Evolutionary conservation across 2,113 vertebrate species (phyloP), one percentile per base, ranked within the genome.

Genomic region (Anseranas semipalmata): DNA sequence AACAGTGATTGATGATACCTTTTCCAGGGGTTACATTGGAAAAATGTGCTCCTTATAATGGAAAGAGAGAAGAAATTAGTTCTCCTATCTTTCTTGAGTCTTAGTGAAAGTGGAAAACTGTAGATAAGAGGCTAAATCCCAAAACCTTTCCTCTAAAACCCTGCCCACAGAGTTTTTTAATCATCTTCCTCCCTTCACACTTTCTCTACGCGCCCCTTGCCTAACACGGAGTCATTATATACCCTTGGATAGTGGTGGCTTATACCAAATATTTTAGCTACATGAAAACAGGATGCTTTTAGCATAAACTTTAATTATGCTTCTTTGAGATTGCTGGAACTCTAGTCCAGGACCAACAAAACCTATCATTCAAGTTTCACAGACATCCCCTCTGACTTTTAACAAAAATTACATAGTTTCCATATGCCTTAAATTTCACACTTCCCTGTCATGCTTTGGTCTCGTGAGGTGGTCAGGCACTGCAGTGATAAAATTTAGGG

Each of bases 1-100:
- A 96, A 59, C 91, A 95, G 87, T 97, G 96, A 96, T 95, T 96
- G 91, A 96, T 97, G 95, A 96, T 83, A 94, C 77, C 74, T 96
- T 96, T 97, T 96, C 96, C 85, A 94, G 48, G 77, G 92, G 83
- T 96, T 95, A 94, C 90, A 93, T 75, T 96, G 96, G 94, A 96
- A 93, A 96, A 95, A 92, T 89, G 92, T 89, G 68, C 84, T 97
- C 89, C 81, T 91, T 92, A 91, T 96, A 92, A 85, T 93, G 94
- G 95, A 89, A 95, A 76, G 81, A 94, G 92, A 94, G 93, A 93
- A 95, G 89, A 94, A 96, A 93, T 96, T 96, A 95, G 87, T 91
- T 92, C 87, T 96, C 58, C 89, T 96, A 53, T 93, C 74, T 96
- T 71, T 89, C 85, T 60, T 41, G 62, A 85, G 85, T 70, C n/a